Evolutionary conservation across 2,888 invertebrate genomes (phyloP).

Genomic region (Trichopria drosophilae): DNA sequence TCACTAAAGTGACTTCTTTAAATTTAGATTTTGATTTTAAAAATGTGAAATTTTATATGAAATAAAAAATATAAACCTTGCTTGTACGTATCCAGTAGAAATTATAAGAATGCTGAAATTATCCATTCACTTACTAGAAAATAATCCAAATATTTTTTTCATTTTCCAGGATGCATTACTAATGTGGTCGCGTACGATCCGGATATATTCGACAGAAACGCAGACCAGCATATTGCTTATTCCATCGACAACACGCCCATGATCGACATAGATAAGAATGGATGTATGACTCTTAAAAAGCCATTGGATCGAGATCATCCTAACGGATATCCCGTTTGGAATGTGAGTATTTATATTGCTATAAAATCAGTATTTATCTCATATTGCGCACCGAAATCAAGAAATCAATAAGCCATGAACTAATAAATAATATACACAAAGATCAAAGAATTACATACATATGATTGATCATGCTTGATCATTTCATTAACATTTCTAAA

Average conservation of each 20-base stretch:
- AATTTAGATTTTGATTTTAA: no score
- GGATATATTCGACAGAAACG: conserved; percentile 76
- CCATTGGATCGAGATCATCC: conserved; percentile 89
- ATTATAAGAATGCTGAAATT: no score
- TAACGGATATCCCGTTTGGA: conserved; percentile 79
- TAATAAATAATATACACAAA: no score
- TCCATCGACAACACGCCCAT: conserved; percentile 72
- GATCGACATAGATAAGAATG: conserved; percentile 72
- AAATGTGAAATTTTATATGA: no score
- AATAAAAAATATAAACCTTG: no score
- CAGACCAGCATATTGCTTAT: conserved; percentile 78
- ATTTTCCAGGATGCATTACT: conserved; percentile 48
- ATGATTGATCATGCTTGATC: no score
- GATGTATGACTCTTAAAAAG: conserved; percentile 73
- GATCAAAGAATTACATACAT: no score
- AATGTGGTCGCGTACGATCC: conserved; percentile 79
- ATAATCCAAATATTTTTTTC: background rate
- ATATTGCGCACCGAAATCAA: background rate
- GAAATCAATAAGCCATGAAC: no score
- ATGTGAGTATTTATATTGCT: conserved; percentile 44
- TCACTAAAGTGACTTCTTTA: no score
- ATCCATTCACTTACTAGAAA: no score
- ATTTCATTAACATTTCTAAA: no score
- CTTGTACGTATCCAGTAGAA: no score
- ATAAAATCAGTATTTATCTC: conserved; percentile 68